These are phyloP conservation scores for Tylochromis polylepis DNA, from an alignment of 2,113 vertebrate species.

Conservation along the genomic window DNA sequence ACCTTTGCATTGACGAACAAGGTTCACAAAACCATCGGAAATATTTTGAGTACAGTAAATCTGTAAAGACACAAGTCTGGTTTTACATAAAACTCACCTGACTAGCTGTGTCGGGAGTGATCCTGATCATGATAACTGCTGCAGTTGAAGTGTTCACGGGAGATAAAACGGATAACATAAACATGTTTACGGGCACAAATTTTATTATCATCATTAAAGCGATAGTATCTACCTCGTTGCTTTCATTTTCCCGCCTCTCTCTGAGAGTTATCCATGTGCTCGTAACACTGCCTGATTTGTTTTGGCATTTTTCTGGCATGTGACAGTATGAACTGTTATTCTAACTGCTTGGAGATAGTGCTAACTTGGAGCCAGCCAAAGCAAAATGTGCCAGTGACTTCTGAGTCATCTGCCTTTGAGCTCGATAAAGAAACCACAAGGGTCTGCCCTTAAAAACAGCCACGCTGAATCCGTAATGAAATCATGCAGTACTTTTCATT, in stretches of 20 bases:
- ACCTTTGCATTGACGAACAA: neutral
- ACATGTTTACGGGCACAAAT: neutral
- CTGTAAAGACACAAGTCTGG: neutral
- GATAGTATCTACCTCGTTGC: neutral
- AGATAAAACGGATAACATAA: neutral
- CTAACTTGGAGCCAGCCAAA: constrained; percentile 20
- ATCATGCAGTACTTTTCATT: neutral
- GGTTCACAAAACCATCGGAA: neutral
- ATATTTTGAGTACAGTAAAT: neutral
- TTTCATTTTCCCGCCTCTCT: neutral
- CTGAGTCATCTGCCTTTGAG: constrained; percentile 15
- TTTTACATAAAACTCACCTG: neutral
- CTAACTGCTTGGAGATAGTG: neutral
- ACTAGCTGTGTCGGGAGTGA: neutral
- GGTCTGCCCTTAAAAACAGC: neutral
- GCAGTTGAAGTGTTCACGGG: neutral
- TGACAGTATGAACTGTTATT: constrained; percentile 5
- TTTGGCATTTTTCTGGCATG: constrained; percentile 25
- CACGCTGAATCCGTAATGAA: neutral
- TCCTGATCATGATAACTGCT: neutral
- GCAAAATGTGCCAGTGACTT: neutral
- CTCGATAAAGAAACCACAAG: neutral
- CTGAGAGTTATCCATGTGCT: neutral
- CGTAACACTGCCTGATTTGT: constrained; percentile 18
- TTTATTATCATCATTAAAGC: neutral